Conservation (phyloP, 2,797 vertebrate species). For the Rhincodon typus region DNA sequence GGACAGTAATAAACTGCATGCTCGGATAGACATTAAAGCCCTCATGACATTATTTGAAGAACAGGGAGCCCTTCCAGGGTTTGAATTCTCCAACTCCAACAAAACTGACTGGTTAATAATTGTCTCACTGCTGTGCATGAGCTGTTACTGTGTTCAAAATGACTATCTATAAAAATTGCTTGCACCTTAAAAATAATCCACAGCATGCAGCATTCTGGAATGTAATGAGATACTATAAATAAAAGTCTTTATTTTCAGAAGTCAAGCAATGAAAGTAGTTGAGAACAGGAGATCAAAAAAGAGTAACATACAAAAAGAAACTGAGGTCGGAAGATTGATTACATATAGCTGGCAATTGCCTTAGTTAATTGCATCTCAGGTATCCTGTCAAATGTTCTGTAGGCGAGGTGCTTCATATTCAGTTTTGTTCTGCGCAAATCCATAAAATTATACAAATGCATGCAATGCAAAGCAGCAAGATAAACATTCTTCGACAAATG, state of each 20-base stretch:
- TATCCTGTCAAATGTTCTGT: background rate
- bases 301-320: background rate
- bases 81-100: background rate
- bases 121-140: background rate
- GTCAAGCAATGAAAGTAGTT: background rate
- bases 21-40: background rate
- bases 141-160: background rate
- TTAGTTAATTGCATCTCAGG: background rate
- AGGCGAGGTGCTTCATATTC: background rate
- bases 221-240: background rate
- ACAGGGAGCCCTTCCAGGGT: background rate
- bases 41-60: background rate
- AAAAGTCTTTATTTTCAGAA: background rate
- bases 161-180: background rate
- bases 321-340: background rate
- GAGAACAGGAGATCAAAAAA: background rate
- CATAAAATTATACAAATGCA: background rate
- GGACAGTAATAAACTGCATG: background rate
- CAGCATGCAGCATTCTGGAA: background rate
- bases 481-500: background rate
- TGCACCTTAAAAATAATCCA: background rate
- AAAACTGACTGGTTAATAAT: background rate
- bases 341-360: background rate
- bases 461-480: background rate
- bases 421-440: background rate